Evolutionary conservation across 2,113 vertebrate species (phyloP).

Genomic region (Cyphomyrus plagiostoma): DNA sequence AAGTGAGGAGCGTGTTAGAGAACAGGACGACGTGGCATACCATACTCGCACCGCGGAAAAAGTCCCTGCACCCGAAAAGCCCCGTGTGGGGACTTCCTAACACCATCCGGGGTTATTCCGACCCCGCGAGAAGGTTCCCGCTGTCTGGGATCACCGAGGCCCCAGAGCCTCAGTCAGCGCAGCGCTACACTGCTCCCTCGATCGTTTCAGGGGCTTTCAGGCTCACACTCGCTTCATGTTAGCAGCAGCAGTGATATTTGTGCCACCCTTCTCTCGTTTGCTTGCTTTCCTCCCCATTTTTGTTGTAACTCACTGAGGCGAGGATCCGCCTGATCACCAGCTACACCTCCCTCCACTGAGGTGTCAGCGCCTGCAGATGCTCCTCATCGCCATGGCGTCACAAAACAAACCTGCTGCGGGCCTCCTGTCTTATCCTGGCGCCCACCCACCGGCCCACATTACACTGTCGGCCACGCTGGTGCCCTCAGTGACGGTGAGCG

Average conservation of each 20-base stretch:
- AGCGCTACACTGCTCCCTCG: slow-evolving; percentile 8
- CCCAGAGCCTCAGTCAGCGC: slow-evolving; percentile 10
- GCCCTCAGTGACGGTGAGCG: not conserved
- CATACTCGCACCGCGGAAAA: not conserved
- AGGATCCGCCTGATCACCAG: not conserved
- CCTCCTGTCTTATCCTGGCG: not conserved
- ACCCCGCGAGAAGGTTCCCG: not conserved
- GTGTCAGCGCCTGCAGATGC: not conserved
- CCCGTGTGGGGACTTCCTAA: not conserved
- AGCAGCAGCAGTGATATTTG: not conserved
- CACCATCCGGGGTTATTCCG: not conserved
- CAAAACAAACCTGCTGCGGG: not conserved
- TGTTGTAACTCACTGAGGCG: not conserved
- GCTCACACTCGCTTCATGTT: not conserved
- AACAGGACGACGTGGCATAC: not conserved
- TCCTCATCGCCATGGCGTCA: not conserved
- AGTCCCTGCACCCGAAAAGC: not conserved
- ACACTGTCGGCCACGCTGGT: not conserved
- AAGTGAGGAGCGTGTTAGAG: not conserved
- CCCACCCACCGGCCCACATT: not conserved
- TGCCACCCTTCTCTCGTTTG: not conserved
- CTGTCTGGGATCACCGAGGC: not conserved
- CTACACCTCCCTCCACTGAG: not conserved
- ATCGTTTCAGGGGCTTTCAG: not conserved
- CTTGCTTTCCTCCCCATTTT: not conserved